A percentile compares a stretch with the other conserved stretches of the same genome.
These are phyloP conservation scores for Semibalanus balanoides DNA, from an alignment of 1,140 invertebrate genomes.

Conservation along the genomic window DNA sequence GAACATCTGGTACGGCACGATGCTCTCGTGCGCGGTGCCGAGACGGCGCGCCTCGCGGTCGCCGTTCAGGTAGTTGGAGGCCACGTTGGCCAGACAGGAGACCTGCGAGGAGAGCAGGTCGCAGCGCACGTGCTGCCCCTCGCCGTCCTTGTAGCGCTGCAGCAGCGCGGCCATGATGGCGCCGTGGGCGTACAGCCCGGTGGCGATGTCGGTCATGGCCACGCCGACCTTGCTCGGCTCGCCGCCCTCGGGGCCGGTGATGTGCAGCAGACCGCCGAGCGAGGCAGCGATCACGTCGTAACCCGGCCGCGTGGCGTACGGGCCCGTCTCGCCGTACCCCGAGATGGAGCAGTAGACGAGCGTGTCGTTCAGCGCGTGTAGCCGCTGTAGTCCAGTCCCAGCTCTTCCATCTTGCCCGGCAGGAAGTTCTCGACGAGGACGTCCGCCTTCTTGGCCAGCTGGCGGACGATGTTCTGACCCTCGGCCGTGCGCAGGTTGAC, in stretches of 20 bases:
- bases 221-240: slow-evolving; percentile 84
- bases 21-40: slow-evolving; percentile 84
- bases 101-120: slow-evolving; percentile 87
- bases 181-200: slow-evolving; percentile 87
- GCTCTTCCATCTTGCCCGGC: slow-evolving; percentile 65
- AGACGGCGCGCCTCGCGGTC: slow-evolving; percentile 50
- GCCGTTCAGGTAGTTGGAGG: slow-evolving; percentile 77
- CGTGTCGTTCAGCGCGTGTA: slow-evolving; percentile 53
- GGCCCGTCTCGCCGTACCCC: slow-evolving; percentile 75
- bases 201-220: slow-evolving; percentile 81
- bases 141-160: slow-evolving; percentile 55
- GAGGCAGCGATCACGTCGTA: slow-evolving; percentile 93
- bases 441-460: slow-evolving; percentile 61
- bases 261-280: slow-evolving; percentile 72
- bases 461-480: slow-evolving; percentile 56
- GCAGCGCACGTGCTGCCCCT: slow-evolving; percentile 84
- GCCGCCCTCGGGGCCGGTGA: slow-evolving; percentile 69
- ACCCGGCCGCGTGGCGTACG: slow-evolving; percentile 68
- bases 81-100: slow-evolving; percentile 74
- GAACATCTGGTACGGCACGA: slow-evolving; percentile 84
- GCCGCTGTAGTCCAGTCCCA: slow-evolving; percentile 63
- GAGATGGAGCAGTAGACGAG: slow-evolving; percentile 90
- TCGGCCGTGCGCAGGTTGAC: slow-evolving; percentile 59
- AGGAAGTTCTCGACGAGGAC: slow-evolving; percentile 89
- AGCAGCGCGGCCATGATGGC: slow-evolving; percentile 83